These are phyloP conservation scores for Picathartes gymnocephalus DNA, from an alignment of 2,113 vertebrate species.

Conservation along the genomic window DNA sequence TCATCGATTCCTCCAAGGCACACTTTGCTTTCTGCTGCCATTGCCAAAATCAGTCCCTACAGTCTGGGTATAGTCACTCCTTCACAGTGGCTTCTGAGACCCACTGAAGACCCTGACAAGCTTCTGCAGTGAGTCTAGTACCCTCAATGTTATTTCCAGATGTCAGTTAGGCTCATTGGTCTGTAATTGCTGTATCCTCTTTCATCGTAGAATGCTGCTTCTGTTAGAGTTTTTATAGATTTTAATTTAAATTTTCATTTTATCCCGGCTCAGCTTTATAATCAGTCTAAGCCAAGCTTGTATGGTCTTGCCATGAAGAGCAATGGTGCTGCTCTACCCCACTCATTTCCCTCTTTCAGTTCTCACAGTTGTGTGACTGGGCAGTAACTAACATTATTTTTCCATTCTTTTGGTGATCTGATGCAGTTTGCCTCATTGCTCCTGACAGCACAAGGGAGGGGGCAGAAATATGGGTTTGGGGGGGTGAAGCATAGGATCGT, in stretches of 20 bases:
- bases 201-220: background rate
- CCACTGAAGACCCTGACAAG: background rate
- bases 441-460: background rate
- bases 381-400: background rate
- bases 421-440: background rate
- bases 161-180: background rate
- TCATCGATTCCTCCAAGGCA: background rate
- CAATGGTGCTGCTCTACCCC: background rate
- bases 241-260: background rate
- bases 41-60: background rate
- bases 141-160: background rate
- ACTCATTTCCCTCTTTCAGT: background rate
- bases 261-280: background rate
- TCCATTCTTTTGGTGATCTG: background rate
- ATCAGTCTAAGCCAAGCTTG: background rate
- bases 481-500: background rate
- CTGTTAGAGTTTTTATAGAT: background rate
- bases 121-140: background rate
- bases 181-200: background rate
- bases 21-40: background rate
- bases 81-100: background rate
- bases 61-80: background rate
- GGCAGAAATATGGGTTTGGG: background rate
- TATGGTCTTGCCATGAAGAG: background rate
- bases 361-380: background rate